Conservation (phyloP, 2,797 vertebrate genomes). For the Sebastes jordani region DNA sequence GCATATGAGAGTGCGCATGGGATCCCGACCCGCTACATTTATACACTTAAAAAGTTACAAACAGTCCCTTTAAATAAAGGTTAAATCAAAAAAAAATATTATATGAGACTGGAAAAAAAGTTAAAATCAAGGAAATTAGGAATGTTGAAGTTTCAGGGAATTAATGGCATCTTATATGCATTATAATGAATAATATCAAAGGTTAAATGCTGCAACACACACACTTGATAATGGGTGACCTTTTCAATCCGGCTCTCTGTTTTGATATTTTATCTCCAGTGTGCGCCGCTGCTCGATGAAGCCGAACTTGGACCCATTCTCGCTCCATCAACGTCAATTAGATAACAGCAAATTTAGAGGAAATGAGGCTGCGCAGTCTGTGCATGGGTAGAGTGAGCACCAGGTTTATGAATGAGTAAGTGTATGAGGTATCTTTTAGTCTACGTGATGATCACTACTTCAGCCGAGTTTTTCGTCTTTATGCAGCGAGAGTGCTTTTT, state of each 20-base stretch:
- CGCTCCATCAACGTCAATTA: constrained; percentile 25
- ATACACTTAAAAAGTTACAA: too few species aligned
- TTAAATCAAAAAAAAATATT: too few species aligned
- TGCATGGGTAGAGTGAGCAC: neutral
- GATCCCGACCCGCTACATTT: too few species aligned
- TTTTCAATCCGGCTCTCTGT: neutral
- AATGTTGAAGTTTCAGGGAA: neutral
- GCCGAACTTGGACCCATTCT: neutral
- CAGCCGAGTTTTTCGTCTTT: constrained; percentile 11
- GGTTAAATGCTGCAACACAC: neutral
- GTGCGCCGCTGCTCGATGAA: neutral
- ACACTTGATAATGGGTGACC: neutral
- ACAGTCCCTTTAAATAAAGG: too few species aligned
- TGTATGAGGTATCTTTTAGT: neutral
- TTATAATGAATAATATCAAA: neutral
- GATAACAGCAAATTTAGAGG: constrained; percentile 25
- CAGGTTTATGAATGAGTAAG: constrained; percentile 12
- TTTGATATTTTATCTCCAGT: constrained; percentile 1
- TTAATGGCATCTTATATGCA: neutral
- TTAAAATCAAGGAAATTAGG: neutral
- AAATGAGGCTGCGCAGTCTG: constrained; percentile 17
- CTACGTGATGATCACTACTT: constrained; percentile 1
- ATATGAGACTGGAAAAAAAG: too few species aligned
- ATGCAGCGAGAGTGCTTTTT: neutral
- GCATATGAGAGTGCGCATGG: too few species aligned